These are phyloP conservation scores for Ischnura elegans DNA, from an alignment of 2,888 invertebrate genomes.

Conservation along the genomic window DNA sequence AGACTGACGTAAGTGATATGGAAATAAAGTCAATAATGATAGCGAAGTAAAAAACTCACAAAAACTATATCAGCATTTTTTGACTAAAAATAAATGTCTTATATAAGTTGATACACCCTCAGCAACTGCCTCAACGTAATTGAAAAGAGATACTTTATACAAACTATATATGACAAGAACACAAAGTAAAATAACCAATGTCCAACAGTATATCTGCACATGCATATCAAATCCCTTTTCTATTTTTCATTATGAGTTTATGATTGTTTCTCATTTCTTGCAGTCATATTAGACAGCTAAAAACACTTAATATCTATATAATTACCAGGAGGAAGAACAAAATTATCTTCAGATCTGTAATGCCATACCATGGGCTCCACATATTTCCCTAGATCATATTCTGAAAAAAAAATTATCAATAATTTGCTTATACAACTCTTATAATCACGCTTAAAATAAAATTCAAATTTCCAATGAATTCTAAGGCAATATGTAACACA, in stretches of 20 bases:
- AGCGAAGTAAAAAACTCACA: no score
- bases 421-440: not conserved
- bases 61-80: constrained; percentile 73
- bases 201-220: no score
- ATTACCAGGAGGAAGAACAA: constrained; percentile 78
- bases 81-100: constrained; percentile 71
- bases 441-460: not conserved
- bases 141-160: no score
- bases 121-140: no score
- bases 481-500: no score
- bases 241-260: no score
- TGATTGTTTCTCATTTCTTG: no score
- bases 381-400: constrained; percentile 81
- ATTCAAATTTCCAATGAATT: not conserved
- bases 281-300: not conserved
- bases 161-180: no score
- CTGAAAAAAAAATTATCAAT: constrained; percentile 77
- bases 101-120: constrained; percentile 61
- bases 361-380: constrained; percentile 87
- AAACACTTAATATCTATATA: not conserved
- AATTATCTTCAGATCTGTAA: constrained; percentile 81
- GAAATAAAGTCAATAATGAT: no score
- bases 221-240: no score
- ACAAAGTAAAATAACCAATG: no score
- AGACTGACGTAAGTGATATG: no score